Conservation (phyloP, 2,888 invertebrate species). For the Callinectes sapidus region DNA sequence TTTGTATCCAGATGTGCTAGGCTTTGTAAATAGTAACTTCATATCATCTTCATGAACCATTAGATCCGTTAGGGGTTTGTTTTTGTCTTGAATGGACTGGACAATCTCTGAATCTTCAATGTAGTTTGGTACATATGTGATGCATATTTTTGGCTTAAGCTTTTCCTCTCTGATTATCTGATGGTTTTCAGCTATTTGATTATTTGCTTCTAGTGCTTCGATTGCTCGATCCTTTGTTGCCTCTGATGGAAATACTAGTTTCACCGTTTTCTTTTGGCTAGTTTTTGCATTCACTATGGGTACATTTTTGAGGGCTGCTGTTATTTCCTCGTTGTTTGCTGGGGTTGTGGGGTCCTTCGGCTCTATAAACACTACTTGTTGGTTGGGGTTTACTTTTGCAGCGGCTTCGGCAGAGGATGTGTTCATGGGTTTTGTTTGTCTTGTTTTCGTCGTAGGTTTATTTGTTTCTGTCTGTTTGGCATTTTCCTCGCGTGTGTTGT, state of each 20-base stretch:
- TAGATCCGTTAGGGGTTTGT: background rate
- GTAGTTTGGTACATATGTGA: background rate
- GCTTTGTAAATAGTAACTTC: background rate
- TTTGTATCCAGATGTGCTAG: background rate
- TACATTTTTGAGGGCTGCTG: background rate
- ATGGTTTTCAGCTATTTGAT: background rate
- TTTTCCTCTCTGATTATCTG: background rate
- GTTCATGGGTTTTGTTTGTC: background rate
- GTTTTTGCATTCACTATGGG: background rate
- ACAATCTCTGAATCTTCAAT: background rate
- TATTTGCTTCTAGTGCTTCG: background rate
- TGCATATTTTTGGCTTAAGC: background rate
- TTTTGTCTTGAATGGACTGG: background rate
- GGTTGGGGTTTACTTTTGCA: background rate
- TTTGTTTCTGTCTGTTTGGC: too few species aligned
- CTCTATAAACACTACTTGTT: background rate
- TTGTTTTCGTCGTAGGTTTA: too few species aligned
- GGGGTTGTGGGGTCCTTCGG: background rate
- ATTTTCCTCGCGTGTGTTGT: too few species aligned
- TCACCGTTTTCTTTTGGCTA: background rate
- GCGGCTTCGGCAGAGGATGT: background rate
- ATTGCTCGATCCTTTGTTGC: background rate
- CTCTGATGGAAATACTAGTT: background rate
- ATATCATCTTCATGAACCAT: background rate
- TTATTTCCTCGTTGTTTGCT: background rate